Evolutionary conservation across 2,113 vertebrate species (phyloP).

Genomic region (Thunnus maccoyii): DNA sequence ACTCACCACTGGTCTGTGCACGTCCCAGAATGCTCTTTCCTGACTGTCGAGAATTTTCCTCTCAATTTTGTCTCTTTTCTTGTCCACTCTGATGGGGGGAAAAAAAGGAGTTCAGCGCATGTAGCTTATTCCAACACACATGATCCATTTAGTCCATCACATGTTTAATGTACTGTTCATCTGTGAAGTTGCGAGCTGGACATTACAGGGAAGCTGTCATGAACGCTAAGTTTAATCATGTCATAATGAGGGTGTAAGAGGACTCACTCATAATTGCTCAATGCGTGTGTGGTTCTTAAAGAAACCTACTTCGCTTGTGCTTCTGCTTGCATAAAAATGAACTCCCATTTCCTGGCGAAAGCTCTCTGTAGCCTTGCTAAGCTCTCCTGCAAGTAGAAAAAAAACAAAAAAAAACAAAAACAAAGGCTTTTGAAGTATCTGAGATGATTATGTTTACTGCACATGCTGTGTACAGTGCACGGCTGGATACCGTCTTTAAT

Average conservation of each 20-base stretch:
- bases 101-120: neutral
- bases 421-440: constrained; percentile 54
- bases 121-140: neutral
- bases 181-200: constrained; percentile 20
- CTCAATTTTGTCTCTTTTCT: constrained; percentile 98
- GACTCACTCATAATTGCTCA: constrained; percentile 24
- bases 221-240: constrained; percentile 11
- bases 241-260: constrained; percentile 25
- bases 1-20: constrained; percentile 98
- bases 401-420: constrained; percentile 30
- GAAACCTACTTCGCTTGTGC: constrained; percentile 98
- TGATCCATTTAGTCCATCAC: constrained; percentile 9
- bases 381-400: constrained; percentile 90
- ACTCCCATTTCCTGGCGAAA: constrained; percentile 98
- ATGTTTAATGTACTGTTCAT: constrained; percentile 26
- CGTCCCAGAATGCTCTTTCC: constrained; percentile 98
- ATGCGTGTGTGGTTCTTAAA: constrained; percentile 41
- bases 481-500: constrained; percentile 55
- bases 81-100: constrained; percentile 90
- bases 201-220: neutral
- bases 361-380: constrained; percentile 97
- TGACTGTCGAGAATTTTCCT: constrained; percentile 99
- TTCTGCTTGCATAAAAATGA: constrained; percentile 99
- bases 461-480: constrained; percentile 43
- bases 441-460: constrained; percentile 40